phyloP scores from a whole-genome alignment of 2,113 vertebrate genomes.

The Oryzias woworae region DNA sequence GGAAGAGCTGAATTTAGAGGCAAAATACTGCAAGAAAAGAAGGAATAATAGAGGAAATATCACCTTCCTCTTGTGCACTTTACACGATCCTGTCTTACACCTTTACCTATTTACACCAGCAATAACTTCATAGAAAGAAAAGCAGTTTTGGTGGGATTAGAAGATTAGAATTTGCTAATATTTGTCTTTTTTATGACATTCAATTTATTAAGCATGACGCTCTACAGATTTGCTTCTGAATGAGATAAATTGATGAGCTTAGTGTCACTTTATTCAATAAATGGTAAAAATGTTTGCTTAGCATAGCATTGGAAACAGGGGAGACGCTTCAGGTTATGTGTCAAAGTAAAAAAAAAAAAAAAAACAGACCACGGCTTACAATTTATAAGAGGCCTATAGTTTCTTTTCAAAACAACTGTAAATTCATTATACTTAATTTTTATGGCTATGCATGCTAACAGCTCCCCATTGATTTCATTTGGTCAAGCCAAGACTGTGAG shows the following conservation, averaged over 20 bases:
- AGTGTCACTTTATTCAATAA: background rate
- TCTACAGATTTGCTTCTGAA: background rate
- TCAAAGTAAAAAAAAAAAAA: background rate
- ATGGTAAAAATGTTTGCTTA: background rate
- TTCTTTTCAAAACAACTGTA: too few relatives aligned
- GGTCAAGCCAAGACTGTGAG: background rate
- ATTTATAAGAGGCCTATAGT: background rate
- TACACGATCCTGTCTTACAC: too few relatives aligned
- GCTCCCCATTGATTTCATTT: background rate
- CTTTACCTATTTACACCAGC: too few relatives aligned
- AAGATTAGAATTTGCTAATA: background rate
- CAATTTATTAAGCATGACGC: background rate
- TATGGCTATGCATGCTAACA: background rate
- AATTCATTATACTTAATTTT: too few relatives aligned
- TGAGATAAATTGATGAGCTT: background rate
- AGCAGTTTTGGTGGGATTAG: too few relatives aligned
- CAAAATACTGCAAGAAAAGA: slow-evolving; percentile 20
- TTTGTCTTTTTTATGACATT: background rate
- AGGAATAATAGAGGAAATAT: slow-evolving; percentile 24
- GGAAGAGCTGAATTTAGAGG: slow-evolving; percentile 20
- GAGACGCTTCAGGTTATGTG: background rate
- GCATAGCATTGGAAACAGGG: background rate
- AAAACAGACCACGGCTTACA: background rate
- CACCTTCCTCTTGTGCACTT: too few relatives aligned
- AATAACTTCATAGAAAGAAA: too few relatives aligned